Base-by-base conservation (phyloP, 2,888 invertebrate genomes). In the Ochlodes sylvanus region DNA sequence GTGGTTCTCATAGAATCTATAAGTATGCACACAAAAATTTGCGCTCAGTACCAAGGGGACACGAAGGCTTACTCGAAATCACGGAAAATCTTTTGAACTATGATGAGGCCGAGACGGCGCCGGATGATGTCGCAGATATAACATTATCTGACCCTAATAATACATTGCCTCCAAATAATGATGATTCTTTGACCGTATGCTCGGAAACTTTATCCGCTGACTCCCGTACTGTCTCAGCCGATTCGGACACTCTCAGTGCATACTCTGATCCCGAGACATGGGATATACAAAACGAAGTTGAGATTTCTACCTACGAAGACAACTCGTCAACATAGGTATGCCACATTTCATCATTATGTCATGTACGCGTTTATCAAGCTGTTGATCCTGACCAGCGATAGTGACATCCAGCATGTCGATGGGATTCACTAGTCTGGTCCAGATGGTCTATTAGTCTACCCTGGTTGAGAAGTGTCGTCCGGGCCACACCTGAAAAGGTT, bases 11-110 rank as follows among this genome's bases (percentile, higher is more conserved):
- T 15, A 32, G 70, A 10, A 44, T 12, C 0, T 63, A 56, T 14
- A 71, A 71, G 32, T 66, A 70, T 15, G 38, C 71, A 1, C 70
- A 70, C 27, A 68, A 71, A 12, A 34, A 57, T 38, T 57, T 57
- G 38, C 56, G 56, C 9, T 9, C 44, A 44, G 44, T 44, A 44
- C 44, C 44, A n/a, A 6, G 14, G 9, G 44, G 44, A 6, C 44
- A 44, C 14, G n/a, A 44, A n/a, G n/a, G 5, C 9, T 44, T 44
- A 44, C 44, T 44, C 5, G 44, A 44, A 44, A 44, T 44, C 6
- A n/a, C 44, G 14, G 1, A 6, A 34, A 54, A 54, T 27, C 54
- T 54, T n/a, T n/a, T 54, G n/a, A 54, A 21, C 27, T 21, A 54
- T n/a, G 54, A 54, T 54, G 54, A 54, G 54, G 54, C 54, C 27